Base-by-base conservation (phyloP, 2,888 invertebrate species). In the Apoda limacodes region DNA sequence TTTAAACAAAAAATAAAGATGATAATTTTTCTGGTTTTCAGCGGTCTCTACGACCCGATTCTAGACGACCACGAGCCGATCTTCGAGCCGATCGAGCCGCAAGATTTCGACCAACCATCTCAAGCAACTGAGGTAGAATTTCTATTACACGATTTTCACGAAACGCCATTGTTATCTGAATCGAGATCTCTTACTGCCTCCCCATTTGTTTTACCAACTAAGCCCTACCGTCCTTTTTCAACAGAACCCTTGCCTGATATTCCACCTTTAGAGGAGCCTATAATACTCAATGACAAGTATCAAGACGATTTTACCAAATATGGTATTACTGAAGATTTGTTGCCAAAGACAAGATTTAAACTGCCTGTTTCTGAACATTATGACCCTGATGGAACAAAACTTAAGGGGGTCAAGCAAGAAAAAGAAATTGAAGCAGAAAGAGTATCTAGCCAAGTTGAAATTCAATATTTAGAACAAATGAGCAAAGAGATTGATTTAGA, bases 41-140 rank as follows among this genome's bases (percentile, higher is more conserved):
- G 78, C 54, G 78, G 75, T 44, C 74, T 68, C 29, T 72, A 75
- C 69, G 72, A 74, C 50, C 70, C 69, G 43, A 68, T 72, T 25
- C 47, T 74, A 41, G 72, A 75, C 65, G 67, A 75, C 37, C 58
- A 53, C 47, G 72, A 74, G 52, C 60, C 61, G 39, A 52, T 64
- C 12, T 67, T 59, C 65, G 65, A 70, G 39, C 48, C 53, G 45
- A 58, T 58, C 58, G 67, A 69, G 48, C 64, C 56, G 64, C 63
- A 60, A 43, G 65, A 66, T 65, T 67, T 59, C 59, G 70, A 63
- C 65, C 70, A 50, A 44, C 61, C 55, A 56, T 70, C 62, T 45
- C 61, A 64, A 47, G 65, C 68, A 20, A 65, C 64, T 64, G 72
- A 75, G 71, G 70, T 71, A 70, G 48, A 48, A 11, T 56, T 60